Conservation (phyloP, 2,888 invertebrate genomes). For the Drosophila acutilabella region DNA sequence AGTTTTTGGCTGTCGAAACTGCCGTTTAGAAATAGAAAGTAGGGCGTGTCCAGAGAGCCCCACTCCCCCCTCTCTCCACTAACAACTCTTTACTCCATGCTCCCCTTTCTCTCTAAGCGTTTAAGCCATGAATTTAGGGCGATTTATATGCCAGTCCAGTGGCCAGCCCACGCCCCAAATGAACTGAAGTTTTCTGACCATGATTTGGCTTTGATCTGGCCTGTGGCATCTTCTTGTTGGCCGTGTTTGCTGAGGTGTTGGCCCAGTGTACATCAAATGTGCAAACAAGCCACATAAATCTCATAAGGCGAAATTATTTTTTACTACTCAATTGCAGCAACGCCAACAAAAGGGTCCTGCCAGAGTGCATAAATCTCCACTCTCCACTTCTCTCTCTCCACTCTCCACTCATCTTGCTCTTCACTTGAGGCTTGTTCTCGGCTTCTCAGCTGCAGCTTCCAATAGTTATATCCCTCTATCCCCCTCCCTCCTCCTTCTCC, state of each 20-base stretch:
- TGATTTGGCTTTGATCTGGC: conserved; percentile 5
- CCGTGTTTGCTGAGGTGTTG: conserved; percentile 60
- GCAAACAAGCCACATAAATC: conserved; percentile 83
- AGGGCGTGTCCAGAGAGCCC: conserved; percentile 61
- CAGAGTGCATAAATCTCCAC: conserved; percentile 79
- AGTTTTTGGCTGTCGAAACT: conserved; percentile 54
- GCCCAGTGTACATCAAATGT: conserved; percentile 81
- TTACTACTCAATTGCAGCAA: conserved; percentile 81
- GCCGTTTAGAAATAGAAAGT: conserved; percentile 75
- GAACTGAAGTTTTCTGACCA: conserved; percentile 38
- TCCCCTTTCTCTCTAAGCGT: conserved; percentile 1
- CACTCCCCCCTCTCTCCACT: background rate
- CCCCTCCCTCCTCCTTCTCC: background rate
- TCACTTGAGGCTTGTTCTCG: conserved; percentile 20
- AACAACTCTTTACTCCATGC: too few relatives aligned
- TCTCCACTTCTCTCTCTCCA: background rate
- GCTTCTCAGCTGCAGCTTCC: conserved; percentile 33
- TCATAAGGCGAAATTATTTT: conserved; percentile 78
- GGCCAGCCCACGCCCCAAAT: conserved; percentile 50
- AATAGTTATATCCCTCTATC: conserved; percentile 2
- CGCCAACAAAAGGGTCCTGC: conserved; percentile 73
- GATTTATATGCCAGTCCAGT: conserved; percentile 59
- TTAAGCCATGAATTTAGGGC: conserved; percentile 44
- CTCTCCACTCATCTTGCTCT: background rate
- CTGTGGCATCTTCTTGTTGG: conserved; percentile 8